Percentiles rank a stretch among this genome's conserved stretches.
Evolutionary conservation across 2,888 invertebrate genomes (phyloP).

Genomic region (Azorinus chamasolen): DNA sequence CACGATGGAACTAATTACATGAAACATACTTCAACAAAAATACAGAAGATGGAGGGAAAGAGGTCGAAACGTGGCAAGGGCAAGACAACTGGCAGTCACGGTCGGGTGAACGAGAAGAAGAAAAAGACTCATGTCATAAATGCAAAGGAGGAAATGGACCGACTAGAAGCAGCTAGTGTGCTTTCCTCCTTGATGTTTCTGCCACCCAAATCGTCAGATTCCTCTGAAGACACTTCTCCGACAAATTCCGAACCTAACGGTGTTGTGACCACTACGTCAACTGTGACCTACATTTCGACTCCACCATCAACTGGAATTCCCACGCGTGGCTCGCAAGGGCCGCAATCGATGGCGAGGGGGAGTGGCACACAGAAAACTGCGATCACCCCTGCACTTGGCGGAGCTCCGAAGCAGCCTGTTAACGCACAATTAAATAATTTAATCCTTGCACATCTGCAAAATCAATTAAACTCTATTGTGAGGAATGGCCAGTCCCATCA

Average conservation of each 20-base stretch:
- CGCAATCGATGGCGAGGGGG: constrained; percentile 15
- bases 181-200: constrained; percentile 56
- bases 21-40: neutral
- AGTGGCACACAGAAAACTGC: constrained; percentile 9
- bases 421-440: constrained; percentile 3
- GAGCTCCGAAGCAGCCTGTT: no score
- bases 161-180: constrained; percentile 70
- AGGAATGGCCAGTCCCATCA: constrained; percentile 3
- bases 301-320: constrained; percentile 27
- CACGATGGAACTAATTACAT: constrained; percentile 5
- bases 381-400: no score
- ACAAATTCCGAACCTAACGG: neutral
- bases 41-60: constrained; percentile 42
- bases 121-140: constrained; percentile 51
- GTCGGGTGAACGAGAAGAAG: constrained; percentile 44
- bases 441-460: constrained; percentile 30
- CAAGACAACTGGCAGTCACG: constrained; percentile 34
- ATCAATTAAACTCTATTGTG: constrained; percentile 2
- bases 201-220: constrained; percentile 28
- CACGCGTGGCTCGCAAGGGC: constrained; percentile 11
- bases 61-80: constrained; percentile 42
- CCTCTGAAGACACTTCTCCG: neutral
- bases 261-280: neutral
- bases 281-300: constrained; percentile 25
- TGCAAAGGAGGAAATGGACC: constrained; percentile 68